Evolutionary conservation across 1,140 invertebrate species (phyloP).

Genomic region (Himalopsyche phryganea): DNA sequence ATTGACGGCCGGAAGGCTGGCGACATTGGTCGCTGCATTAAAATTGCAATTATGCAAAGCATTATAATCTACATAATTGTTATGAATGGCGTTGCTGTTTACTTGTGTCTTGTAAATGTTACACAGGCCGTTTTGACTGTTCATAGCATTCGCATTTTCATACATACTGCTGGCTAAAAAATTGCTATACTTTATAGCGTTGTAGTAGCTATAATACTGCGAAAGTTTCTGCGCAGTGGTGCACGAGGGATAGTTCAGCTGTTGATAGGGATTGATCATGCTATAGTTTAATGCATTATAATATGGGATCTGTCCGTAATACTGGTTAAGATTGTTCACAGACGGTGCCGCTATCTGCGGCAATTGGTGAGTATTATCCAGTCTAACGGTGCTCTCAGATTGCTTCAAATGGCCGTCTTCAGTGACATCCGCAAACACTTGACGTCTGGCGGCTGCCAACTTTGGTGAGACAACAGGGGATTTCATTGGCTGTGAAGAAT

Average conservation of each 20-base stretch:
- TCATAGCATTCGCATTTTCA: constrained; percentile 1
- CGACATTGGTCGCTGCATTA: no score
- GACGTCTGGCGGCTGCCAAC: constrained; percentile 20
- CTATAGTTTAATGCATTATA: constrained; percentile 19
- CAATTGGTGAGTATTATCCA: constrained; percentile 9
- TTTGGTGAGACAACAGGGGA: constrained; percentile 14
- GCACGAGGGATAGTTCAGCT: neutral
- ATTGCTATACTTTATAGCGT: neutral
- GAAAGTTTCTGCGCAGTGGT: constrained; percentile 5
- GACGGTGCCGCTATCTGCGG: constrained; percentile 2
- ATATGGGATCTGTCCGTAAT: constrained; percentile 9
- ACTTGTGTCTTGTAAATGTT: constrained; percentile 10
- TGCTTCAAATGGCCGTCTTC: neutral
- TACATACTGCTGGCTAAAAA: constrained; percentile 13
- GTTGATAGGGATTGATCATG: constrained; percentile 3
- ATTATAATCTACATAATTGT: constrained; percentile 18
- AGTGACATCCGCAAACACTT: constrained; percentile 18
- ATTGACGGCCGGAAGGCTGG: no score
- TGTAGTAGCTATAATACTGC: neutral
- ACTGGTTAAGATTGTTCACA: neutral
- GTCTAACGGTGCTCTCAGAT: neutral
- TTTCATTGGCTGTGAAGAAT: neutral
- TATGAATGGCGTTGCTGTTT: constrained; percentile 8
- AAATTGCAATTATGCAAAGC: neutral
- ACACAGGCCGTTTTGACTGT: constrained; percentile 5